Conservation (phyloP, 2,113 vertebrate genomes). For the Dascyllus trimaculatus region DNA sequence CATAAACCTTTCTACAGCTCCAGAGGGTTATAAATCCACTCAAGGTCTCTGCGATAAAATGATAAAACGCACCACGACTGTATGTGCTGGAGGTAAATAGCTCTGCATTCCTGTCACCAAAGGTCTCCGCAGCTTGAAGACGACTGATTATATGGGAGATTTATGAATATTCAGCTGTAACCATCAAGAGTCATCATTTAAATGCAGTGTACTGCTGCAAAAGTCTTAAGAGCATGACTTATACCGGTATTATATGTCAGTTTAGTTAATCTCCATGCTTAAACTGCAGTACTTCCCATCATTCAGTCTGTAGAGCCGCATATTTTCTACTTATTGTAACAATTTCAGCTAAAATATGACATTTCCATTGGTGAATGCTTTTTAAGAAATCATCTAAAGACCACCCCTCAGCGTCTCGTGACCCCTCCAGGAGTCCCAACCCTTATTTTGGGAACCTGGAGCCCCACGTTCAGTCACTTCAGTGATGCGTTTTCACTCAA, state of each 20-base stretch:
- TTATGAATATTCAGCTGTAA: background rate
- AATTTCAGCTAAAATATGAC: too few relatives aligned
- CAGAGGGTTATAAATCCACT: conserved; percentile 6
- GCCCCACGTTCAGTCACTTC: background rate
- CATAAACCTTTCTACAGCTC: conserved; percentile 18
- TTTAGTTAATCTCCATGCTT: too few relatives aligned
- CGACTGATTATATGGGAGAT: background rate
- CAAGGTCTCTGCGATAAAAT: conserved; percentile 18
- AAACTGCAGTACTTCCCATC: too few relatives aligned
- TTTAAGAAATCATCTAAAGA: too few relatives aligned
- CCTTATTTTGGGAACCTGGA: too few relatives aligned
- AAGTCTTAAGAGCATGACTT: too few relatives aligned
- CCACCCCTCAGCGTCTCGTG: too few relatives aligned
- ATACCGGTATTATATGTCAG: too few relatives aligned
- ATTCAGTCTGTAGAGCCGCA: too few relatives aligned
- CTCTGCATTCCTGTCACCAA: background rate
- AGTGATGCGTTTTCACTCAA: background rate
- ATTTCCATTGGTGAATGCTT: too few relatives aligned
- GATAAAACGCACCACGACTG: background rate
- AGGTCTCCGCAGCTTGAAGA: background rate
- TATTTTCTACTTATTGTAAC: too few relatives aligned
- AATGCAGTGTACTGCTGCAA: background rate
- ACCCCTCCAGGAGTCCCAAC: too few relatives aligned
- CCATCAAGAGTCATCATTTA: background rate
- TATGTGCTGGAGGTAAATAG: background rate